Base-by-base conservation (phyloP, 2,888 invertebrate genomes). In the Agonopterix arenella region DNA sequence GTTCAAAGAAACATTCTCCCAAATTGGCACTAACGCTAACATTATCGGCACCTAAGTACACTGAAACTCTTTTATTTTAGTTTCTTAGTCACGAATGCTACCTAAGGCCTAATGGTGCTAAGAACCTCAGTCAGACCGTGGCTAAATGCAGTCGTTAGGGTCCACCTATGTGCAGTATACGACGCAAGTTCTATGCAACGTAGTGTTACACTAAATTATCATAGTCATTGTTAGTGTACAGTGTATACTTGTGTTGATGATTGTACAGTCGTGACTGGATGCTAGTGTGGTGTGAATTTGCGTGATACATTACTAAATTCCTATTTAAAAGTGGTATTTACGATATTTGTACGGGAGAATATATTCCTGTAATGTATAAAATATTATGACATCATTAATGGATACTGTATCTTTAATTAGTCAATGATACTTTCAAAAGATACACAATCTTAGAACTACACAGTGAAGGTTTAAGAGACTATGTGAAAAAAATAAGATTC, bases 41-140 rank as follows among this genome's bases (percentile, higher is more conserved):
- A 16, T 46, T 46, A 13, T 46, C 38, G 46, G 46, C 38, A 40
- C 46, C 37, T 16, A 38, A 40, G 16, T 40, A 40, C 10, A 11
- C n/a, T 40, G 8, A 18, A 46, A 46, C 46, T 59, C 60, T 62
- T 28, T 62, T 54, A 52, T 52, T 51, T 61, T 61, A 64, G 60
- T 64, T 28, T 45, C 44, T 28, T 28, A 70, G 68, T 71, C 73
- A 72, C 70, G 73, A 71, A 51, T 52, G 62, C 64, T 68, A 65
- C 70, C 66, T 60, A 62, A 46, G 63, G 66, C 65, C 57, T 64
- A 66, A 67, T 68, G 59, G 62, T 57, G 60, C 55, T 61, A 48
- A 47, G 43, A 64, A 60, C 55, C 52, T 49, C 53, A 50, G 52
- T 42, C 28, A 36, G 46, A 38, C 59, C 55, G 40, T 36, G 38